Conservation (phyloP, 2,797 vertebrate species). For the Typhlichthys eigenmanni region DNA sequence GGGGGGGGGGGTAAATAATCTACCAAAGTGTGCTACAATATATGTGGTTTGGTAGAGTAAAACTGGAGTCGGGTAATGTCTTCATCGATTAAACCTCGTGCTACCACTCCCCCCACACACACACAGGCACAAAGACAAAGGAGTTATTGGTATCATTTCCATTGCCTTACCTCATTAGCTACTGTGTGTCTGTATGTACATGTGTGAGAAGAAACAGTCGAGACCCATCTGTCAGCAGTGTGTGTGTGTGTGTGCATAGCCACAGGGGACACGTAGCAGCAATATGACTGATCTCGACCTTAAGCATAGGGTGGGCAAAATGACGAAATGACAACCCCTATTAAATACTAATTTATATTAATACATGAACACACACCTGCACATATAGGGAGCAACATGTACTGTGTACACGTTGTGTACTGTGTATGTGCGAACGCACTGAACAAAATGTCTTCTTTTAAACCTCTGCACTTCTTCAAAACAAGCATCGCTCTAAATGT, state of each 20-base stretch:
- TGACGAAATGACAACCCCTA: conserved; percentile 50
- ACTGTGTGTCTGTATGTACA: conserved; percentile 37
- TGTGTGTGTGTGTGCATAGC: conserved; percentile 17
- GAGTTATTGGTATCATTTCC: conserved; percentile 65
- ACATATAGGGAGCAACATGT: background rate
- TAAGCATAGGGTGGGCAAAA: conserved; percentile 41
- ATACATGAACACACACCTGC: conserved; percentile 28
- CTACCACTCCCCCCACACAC: background rate
- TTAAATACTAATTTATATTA: conserved; percentile 54
- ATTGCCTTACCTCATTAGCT: conserved; percentile 58
- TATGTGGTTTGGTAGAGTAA: conserved; percentile 19
- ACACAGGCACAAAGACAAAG: background rate
- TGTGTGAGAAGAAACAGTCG: conserved; percentile 36
- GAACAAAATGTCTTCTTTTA: conserved; percentile 31
- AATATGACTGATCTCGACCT: conserved; percentile 63
- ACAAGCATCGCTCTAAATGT: conserved; percentile 45
- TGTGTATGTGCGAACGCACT: conserved; percentile 18
- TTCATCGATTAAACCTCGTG: background rate
- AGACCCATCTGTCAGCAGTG: conserved; percentile 67
- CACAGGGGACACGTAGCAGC: conserved; percentile 35
- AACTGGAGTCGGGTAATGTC: conserved; percentile 3
- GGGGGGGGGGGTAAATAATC: conserved; percentile 8
- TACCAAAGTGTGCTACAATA: conserved; percentile 7
- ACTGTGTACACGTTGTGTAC: background rate
- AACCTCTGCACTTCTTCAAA: conserved; percentile 24